phyloP scores from a whole-genome alignment of 2,797 vertebrate species.

The Vireo griseus region DNA sequence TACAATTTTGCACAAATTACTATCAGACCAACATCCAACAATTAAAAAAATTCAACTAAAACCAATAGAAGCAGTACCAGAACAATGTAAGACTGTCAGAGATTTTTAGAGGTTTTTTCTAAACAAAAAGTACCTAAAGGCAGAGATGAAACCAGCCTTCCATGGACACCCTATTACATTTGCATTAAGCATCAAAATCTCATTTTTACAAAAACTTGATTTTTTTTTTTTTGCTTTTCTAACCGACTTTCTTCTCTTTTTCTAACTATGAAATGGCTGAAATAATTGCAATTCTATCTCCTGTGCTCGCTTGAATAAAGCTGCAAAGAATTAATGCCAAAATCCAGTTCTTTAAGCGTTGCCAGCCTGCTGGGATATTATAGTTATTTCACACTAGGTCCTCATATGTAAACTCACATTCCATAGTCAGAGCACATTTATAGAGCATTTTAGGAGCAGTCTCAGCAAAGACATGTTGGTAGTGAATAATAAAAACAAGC shows the following conservation, averaged over 20 bases:
- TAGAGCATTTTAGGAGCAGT: neutral
- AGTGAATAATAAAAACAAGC: neutral
- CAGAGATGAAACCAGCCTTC: neutral
- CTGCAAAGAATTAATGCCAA: neutral
- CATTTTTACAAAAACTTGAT: neutral
- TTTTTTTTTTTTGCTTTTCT: neutral
- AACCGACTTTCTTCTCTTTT: neutral
- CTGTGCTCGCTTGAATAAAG: neutral
- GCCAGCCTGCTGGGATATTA: neutral
- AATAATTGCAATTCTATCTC: neutral
- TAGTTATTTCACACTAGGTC: neutral
- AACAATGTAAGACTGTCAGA: neutral
- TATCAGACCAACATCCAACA: neutral
- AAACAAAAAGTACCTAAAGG: neutral
- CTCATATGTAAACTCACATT: neutral
- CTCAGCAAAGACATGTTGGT: neutral
- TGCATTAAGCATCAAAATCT: neutral
- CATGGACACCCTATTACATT: neutral
- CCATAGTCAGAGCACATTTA: neutral
- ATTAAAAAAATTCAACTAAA: neutral
- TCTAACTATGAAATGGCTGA: neutral
- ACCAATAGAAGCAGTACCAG: neutral
- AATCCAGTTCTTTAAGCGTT: neutral
- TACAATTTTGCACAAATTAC: neutral
- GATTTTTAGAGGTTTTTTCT: neutral